Evolutionary conservation across 2,888 invertebrate species (phyloP), one percentile per base, ranked within the genome.

Genomic region (Drosophila bunnanda): DNA sequence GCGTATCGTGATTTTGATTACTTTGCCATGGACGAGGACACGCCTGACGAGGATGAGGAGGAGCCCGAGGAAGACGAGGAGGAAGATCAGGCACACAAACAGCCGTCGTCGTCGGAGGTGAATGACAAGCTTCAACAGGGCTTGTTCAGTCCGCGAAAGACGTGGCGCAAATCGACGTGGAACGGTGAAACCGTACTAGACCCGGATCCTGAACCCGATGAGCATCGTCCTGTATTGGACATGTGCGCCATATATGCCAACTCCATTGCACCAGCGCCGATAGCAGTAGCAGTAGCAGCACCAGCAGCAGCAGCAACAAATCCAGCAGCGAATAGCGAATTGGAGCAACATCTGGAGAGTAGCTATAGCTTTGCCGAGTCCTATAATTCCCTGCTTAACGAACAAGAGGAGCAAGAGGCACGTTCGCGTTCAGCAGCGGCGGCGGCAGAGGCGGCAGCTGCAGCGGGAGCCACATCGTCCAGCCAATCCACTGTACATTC

Each of bases 311-410:
- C 28, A 12, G 10, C 30, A 15, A 28, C 43, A 5, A 66, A 34
- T 28, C 12, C 52, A 4, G 15, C 48, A 22, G 50, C 48, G 52
- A 4, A 17, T 17, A 56, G 46, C 22, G 65, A 62, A n/a, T 30
- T 62, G 41, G 67, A 80, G 4, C 60, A 64, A 28, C 68, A 69
- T 41, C 41, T 86, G 65, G 88, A 76, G 38, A 79, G 79, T 13
- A 68, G 65, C 28, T 92, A 82, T 39, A 92, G 91, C 41, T 92
- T 92, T 78, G 91, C 92, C 7, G 92, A 92, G 56, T 91, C 92
- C 0, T 92, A 92, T 59, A 92, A 92, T 50, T 84, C 91, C 9
- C 77, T 92, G 59, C 76, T 92, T 4, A 89, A 82, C 20, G 80
- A 82, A 17, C 84, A 84, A 56, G 70, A 84, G 36, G 70, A 61